Conservation (phyloP, 1,140 invertebrate species). For the Aricia agestis region DNA sequence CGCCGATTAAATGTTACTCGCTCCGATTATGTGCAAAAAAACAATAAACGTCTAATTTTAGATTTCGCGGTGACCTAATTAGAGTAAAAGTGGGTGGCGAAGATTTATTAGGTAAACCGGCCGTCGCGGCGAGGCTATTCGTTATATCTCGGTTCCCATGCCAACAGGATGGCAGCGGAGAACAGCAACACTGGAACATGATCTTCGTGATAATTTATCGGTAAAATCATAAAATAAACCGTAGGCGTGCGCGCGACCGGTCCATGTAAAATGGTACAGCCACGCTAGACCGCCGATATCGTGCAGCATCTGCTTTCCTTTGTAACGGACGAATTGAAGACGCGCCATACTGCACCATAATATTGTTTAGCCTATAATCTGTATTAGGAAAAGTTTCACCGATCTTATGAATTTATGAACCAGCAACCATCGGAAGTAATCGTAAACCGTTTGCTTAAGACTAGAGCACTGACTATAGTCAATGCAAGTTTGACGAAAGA, state of each 20-base stretch:
- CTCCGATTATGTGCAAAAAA: not conserved
- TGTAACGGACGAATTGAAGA: conserved; percentile 42
- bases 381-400: not conserved
- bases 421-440: too few relatives aligned
- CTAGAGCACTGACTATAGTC: too few relatives aligned
- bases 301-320: conserved; percentile 39
- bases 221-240: conserved; percentile 49
- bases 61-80: not conserved
- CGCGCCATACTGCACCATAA: conserved; percentile 24
- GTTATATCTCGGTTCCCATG: conserved; percentile 46
- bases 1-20: conserved; percentile 13
- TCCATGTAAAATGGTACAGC: conserved; percentile 49
- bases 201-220: conserved; percentile 68
- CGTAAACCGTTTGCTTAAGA: too few relatives aligned
- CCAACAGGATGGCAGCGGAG: conserved; percentile 39
- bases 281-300: conserved; percentile 40
- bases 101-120: not conserved
- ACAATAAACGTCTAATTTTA: not conserved
- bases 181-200: conserved; percentile 52
- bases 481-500: too few relatives aligned
- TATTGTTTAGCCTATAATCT: not conserved
- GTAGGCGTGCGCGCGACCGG: conserved; percentile 48
- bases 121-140: not conserved
- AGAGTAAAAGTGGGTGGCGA: not conserved
- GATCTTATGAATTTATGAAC: too few relatives aligned